Percentiles rank a stretch among this genome's conserved stretches.
Conservation (phyloP, 2,888 invertebrate species). For the Leptogaster cylindrica region DNA sequence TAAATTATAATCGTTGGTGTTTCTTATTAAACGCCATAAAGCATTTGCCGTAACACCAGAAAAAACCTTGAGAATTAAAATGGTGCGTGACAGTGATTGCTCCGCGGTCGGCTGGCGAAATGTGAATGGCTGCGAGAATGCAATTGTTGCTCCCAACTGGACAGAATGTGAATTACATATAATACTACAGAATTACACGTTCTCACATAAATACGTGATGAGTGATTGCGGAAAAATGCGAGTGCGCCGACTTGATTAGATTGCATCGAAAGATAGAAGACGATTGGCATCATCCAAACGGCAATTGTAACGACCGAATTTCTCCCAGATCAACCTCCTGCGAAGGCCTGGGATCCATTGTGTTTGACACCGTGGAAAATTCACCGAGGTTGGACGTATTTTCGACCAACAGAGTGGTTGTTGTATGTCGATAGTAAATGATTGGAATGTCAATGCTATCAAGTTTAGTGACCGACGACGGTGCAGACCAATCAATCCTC, state of each 20-base stretch:
- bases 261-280: not conserved
- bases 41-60: not conserved
- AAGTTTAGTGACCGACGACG: conserved; percentile 44
- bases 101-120: not conserved
- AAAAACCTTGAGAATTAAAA: conserved; percentile 26
- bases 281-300: not conserved
- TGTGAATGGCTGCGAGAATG: conserved; percentile 7
- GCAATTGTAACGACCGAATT: not conserved
- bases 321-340: not conserved
- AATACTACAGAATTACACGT: conserved; percentile 3
- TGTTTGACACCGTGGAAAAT: not conserved
- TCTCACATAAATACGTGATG: conserved; percentile 26
- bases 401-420: conserved; percentile 1
- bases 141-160: not conserved
- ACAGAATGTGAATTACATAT: no score
- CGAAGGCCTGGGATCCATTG: not conserved
- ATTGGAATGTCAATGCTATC: conserved; percentile 47
- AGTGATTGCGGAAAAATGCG: conserved; percentile 13
- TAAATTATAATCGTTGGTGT: conserved; percentile 3
- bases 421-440: conserved; percentile 37
- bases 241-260: conserved; percentile 19
- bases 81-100: conserved; percentile 13
- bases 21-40: conserved; percentile 7
- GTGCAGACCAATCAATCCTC: not conserved
- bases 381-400: not conserved